Conservation (phyloP, 2,797 vertebrate genomes). For the Sarcoramphus papa region DNA sequence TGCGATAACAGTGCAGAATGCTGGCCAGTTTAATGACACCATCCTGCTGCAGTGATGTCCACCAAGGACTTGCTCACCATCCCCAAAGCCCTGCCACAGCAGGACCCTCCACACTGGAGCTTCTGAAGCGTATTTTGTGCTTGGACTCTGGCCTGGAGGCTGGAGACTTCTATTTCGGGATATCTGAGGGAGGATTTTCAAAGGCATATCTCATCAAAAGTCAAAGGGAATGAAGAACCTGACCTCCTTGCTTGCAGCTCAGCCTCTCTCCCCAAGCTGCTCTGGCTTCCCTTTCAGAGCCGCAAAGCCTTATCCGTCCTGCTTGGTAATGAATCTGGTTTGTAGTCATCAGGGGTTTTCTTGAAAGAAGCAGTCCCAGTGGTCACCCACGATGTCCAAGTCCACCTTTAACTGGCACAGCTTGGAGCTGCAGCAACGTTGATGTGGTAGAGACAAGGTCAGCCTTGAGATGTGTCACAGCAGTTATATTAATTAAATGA, state of each 20-base stretch:
- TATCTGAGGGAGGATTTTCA: constrained; percentile 20
- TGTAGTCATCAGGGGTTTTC: neutral
- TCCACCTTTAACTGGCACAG: neutral
- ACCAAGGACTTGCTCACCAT: neutral
- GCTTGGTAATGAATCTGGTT: neutral
- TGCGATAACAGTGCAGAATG: neutral
- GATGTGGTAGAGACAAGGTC: neutral
- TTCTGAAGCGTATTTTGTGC: neutral
- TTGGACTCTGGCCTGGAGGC: neutral
- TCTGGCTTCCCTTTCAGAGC: neutral
- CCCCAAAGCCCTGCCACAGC: neutral
- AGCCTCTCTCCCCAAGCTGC: neutral
- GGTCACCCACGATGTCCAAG: neutral
- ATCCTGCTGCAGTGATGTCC: neutral
- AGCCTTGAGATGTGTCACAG: neutral
- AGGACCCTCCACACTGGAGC: neutral
- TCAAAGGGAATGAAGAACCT: constrained; percentile 33
- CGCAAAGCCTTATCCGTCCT: neutral
- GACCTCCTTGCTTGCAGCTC: neutral
- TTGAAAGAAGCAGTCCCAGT: neutral
- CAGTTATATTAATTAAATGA: neutral
- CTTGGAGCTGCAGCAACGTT: neutral
- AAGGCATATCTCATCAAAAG: constrained; percentile 38
- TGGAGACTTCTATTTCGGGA: neutral
- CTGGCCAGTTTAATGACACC: neutral